Base-by-base conservation (phyloP, 1,140 invertebrate species). In the Zaprionus nigranus region DNA sequence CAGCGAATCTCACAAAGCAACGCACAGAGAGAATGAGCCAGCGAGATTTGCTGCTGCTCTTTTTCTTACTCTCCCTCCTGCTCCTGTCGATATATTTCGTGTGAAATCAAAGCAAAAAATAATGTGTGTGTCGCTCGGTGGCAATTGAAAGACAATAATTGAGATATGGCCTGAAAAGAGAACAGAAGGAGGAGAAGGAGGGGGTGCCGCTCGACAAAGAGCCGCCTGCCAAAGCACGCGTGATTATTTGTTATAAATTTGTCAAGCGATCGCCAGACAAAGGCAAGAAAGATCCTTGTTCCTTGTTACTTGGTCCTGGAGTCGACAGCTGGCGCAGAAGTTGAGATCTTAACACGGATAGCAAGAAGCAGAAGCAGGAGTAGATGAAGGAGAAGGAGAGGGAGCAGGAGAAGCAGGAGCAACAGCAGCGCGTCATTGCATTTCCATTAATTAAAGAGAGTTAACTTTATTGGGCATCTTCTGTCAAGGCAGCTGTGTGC, bases 231-330 rank as follows among this genome's bases (percentile, higher is more conserved):
- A 88, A 90, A 88, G 84, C 85, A 88, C 85, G 85, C 85, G 85
- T 88, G 84, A 88, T 88, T 87, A 87, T 87, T 87, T 87, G 83
- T 88, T 90, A 90, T 85, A 90, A 88, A 88, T 88, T 88, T 88
- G 85, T 88, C 85, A 87, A 75, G 65, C 76, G 68, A 38, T 40
- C 61, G 49, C n/a, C 64, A 56, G 53, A 56, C 58, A 64, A 58
- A 40, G 63, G 56, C 57, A 51, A 75, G 59, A 26, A 34, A 34
- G 28, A 51, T 22, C n/a, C 28, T 20, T 54, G 57, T 17, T 46
- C 30, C 59, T 49, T 43, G 51, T 26, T 43, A 9, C 36, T 11
- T 15, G n/a, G 53, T 58, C 17, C 40, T 67, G 54, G 36, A 38
- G 9, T 11, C 36, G 54, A 70, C 57, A 66, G 75, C 76, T 79